phyloP scores from a whole-genome alignment of 2,888 invertebrate species.

The Mycalesis mineus region DNA sequence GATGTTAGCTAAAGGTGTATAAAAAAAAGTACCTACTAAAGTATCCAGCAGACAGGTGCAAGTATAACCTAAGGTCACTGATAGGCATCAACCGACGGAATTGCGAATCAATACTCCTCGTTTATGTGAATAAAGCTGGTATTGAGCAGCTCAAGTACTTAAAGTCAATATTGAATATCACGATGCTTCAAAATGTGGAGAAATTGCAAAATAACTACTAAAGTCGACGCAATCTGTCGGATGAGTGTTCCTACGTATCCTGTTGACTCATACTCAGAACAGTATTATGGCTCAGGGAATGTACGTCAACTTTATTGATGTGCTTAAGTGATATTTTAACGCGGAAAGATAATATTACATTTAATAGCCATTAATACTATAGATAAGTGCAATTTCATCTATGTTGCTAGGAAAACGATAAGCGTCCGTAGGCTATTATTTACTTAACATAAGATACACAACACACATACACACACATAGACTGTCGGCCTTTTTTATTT shows the following conservation, averaged over 20 bases:
- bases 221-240: conserved; percentile 21
- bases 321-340: conserved; percentile 2
- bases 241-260: conserved; percentile 30
- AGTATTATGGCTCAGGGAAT: conserved; percentile 13
- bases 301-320: conserved; percentile 3
- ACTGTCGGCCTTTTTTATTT: no score
- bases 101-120: conserved; percentile 3
- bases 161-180: conserved; percentile 9
- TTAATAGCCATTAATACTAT: not conserved
- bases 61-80: not conserved
- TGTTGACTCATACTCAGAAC: conserved; percentile 28
- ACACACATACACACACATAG: no score
- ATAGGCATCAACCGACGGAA: not conserved
- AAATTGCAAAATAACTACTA: conserved; percentile 24
- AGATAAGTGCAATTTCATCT: not conserved
- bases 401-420: not conserved
- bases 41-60: not conserved
- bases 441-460: no score
- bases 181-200: conserved; percentile 12
- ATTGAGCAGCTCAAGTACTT: conserved; percentile 1
- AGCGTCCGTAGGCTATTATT: no score
- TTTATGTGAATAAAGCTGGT: conserved; percentile 1
- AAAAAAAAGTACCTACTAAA: not conserved
- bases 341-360: not conserved
- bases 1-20: no score